Evolutionary conservation across 2,888 invertebrate species (phyloP).

Genomic region (Electrophaes corylata): DNA sequence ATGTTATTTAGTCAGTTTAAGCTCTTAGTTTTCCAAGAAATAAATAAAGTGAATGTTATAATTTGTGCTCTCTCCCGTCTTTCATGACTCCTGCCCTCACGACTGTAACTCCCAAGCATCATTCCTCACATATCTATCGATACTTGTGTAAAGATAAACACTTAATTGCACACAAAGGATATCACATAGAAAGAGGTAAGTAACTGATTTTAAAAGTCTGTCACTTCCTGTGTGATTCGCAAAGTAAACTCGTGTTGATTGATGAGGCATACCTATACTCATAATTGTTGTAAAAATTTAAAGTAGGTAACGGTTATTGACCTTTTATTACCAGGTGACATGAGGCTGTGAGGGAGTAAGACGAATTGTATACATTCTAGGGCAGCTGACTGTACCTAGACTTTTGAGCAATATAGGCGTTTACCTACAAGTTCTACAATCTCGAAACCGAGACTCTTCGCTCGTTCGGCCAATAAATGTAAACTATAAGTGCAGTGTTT

Average conservation of each 20-base stretch:
- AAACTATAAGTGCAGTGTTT: background rate
- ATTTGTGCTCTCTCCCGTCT: constrained; percentile 51
- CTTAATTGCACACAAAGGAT: too few species aligned
- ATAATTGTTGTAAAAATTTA: constrained; percentile 23
- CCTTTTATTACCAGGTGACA: constrained; percentile 41
- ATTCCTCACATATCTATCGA: too few species aligned
- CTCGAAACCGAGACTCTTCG: too few species aligned
- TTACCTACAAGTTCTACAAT: too few species aligned
- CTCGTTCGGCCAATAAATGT: too few species aligned
- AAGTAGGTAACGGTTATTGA: constrained; percentile 44
- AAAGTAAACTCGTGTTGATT: constrained; percentile 52
- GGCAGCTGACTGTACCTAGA: too few species aligned
- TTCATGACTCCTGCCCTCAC: constrained; percentile 42
- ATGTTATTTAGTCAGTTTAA: too few species aligned
- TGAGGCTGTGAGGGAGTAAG: background rate
- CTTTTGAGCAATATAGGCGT: too few species aligned
- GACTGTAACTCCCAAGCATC: background rate
- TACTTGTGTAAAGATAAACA: too few species aligned
- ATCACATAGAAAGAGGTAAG: too few species aligned
- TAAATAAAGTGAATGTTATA: background rate
- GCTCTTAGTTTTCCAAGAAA: too few species aligned
- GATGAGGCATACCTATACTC: constrained; percentile 45
- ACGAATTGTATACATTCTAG: background rate
- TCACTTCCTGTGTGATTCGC: constrained; percentile 46
- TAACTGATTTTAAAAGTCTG: constrained; percentile 24